phyloP scores from a whole-genome alignment of 2,888 invertebrate species.

The Chesias legatella region DNA sequence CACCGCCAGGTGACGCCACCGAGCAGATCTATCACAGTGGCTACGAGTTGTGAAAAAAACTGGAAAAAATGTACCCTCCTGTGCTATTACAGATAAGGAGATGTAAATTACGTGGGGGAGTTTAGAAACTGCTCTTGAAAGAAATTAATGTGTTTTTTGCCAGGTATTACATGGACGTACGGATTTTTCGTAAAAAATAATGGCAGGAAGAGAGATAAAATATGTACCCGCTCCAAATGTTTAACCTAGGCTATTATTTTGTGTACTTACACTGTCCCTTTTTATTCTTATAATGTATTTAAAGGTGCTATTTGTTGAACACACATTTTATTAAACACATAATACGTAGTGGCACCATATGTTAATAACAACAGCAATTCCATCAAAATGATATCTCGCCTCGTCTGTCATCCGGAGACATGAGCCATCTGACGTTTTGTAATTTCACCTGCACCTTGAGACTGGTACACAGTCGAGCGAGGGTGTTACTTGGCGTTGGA shows the following conservation, averaged over 20 bases:
- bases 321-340: no score
- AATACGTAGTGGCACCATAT: no score
- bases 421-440: no score
- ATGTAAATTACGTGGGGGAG: constrained; percentile 69
- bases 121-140: constrained; percentile 55
- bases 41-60: constrained; percentile 22
- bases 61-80: constrained; percentile 44
- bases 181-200: constrained; percentile 14
- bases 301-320: no score
- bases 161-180: constrained; percentile 22
- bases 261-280: not conserved
- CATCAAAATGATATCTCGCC: no score
- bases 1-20: constrained; percentile 27
- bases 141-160: constrained; percentile 58
- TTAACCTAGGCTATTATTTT: no score
- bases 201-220: constrained; percentile 8
- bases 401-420: no score
- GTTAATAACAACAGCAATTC: no score
- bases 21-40: constrained; percentile 13
- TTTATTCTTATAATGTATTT: no score
- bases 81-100: constrained; percentile 61
- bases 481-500: no score
- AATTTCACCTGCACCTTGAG: no score
- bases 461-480: no score
- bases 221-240: not conserved